Base-by-base conservation (phyloP, 1,140 invertebrate species). In the Antheraea mylitta region DNA sequence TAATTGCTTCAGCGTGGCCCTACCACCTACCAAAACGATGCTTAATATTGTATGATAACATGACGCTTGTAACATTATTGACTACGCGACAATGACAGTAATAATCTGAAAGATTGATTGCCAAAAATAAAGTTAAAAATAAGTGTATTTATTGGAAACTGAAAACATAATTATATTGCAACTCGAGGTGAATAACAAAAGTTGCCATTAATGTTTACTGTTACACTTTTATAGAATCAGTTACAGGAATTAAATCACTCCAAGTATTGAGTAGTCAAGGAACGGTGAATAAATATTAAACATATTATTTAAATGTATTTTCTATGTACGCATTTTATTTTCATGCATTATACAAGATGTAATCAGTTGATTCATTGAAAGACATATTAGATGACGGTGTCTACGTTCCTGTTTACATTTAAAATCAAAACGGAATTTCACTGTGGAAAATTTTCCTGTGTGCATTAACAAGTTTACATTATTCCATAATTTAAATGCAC, bases 341-440 rank as follows among this genome's bases (percentile, higher is more conserved):
- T 53, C 11, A 53, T 53, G 45, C 45, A 53, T 53, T 53, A 53
- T 53, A 53, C 45, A 53, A 53, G 45, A 53, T 53, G 11, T 53
- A 53, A 53, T n/a, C 45, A 53, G 45, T 53, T 53, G 45, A 53
- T 53, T 53, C 45, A 53, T 53, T 53, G 45, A 53, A 53, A 53
- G 45, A 7, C 45, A 53, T 42, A 42, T 53, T n/a, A 53, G 45
- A 53, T 16, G 45, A 53, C 45, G 45, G 45, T 13, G 45, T 13
- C 45, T 53, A 53, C 45, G 45, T 5, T 53, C 45, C 45, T 53
- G 45, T 16, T 53, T 53, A 53, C 45, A 53, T 53, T 53, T 53
- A 16, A 53, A 53, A 53, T 53, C 45, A 2, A 53, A 53, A 53
- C 45, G 45, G 45, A 53, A 53, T 53, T 16, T 53, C 16, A 16